A percentile compares a stretch with the other conserved stretches of the same genome.
These are phyloP conservation scores for Taeniopygia guttata DNA, from an alignment of 2,797 vertebrate genomes.

Conservation along the genomic window DNA sequence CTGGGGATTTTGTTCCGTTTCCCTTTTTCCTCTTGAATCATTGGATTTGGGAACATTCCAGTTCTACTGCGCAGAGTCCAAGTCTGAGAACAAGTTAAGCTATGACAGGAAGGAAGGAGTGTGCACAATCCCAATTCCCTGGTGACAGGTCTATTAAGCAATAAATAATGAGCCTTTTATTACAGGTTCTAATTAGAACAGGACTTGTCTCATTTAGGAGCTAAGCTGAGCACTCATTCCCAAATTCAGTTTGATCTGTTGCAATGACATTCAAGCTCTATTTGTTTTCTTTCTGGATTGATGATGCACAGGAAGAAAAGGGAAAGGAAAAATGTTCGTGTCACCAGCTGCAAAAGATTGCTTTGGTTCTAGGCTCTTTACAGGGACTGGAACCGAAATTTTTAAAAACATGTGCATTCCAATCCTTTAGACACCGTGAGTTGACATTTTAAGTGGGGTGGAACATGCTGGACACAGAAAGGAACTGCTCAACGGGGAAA, in stretches of 20 bases:
- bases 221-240: neutral
- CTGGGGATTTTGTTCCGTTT: neutral
- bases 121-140: neutral
- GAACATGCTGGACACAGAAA: neutral
- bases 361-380: neutral
- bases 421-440: neutral
- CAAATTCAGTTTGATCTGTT: neutral
- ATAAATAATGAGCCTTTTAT: neutral
- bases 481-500: neutral
- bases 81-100: conserved; percentile 13
- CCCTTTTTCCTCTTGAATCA: conserved; percentile 24
- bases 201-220: neutral
- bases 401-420: neutral
- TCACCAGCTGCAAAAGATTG: neutral
- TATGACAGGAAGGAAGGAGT: conserved; percentile 28
- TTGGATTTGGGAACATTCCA: conserved; percentile 16
- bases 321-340: neutral
- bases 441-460: neutral
- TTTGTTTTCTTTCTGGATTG: neutral
- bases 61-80: neutral
- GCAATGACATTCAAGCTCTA: neutral
- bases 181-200: conserved; percentile 7
- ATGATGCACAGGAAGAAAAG: neutral
- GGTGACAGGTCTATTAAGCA: neutral
- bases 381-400: neutral